Evolutionary conservation across 1,140 invertebrate species (phyloP), one percentile per base, ranked within the genome.

Genomic region (Cydia pomonella): DNA sequence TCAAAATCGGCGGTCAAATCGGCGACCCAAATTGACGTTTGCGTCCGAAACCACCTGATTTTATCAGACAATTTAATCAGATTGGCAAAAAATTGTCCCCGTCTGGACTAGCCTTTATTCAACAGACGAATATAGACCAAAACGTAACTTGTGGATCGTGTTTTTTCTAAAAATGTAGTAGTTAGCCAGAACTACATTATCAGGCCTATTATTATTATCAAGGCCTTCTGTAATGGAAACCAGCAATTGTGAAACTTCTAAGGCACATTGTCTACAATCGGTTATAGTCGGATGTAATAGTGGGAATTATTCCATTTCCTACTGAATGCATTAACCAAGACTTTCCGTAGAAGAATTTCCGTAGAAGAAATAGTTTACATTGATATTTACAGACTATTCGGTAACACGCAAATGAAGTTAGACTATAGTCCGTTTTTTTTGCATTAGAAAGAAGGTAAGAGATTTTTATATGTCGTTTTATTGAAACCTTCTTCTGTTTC

Each of bases 301-400:
- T 59, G 9, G 9, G 53, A 59, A 59, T 23, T 59, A 59, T 23
- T 59, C 53, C 21, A 23, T 59, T 59, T 59, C 53, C 53, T 59
- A 59, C 21, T 59, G 53, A 59, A 59, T 59, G 9, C 1, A 59
- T 59, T 23, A 59, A 59, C 53, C n/a, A 59, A 23, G 53, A 59
- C 21, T 18, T 18, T 53, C 50, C n/a, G n/a, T n/a, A n/a, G n/a
- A n/a, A n/a, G n/a, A n/a, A 12, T 23, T 59, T 59, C 53, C 53
- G 53, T 50, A 47, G 13, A 53, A 59, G 21, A 59, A 59, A 59
- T 53, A 4, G 53, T 59, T 59, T 59, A 21, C 53, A 59, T 59
- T 59, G 18, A 2, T 23, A 9, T 21, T 4, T 23, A 21, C 6
- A 18, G n/a, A 50, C n/a, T 50, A 50, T 7, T 50, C 47, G n/a